Base-by-base conservation (phyloP, 2,888 invertebrate genomes). In the Melangyna quadrimaculata region DNA sequence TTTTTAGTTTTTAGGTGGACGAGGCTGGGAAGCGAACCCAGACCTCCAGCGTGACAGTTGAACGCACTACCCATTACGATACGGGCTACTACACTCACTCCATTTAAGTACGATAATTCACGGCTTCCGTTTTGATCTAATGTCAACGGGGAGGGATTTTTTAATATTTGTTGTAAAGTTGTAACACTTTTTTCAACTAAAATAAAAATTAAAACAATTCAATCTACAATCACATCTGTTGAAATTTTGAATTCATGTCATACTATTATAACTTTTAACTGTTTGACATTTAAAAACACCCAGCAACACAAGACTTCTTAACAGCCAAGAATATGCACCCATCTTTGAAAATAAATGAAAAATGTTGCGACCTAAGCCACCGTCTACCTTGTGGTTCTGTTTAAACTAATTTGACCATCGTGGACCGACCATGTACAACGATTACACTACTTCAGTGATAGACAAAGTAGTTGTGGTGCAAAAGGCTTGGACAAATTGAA, bases 401-500 rank as follows among this genome's bases (percentile, higher is more conserved):
- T 32, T 9, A 17, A 65, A 81, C 80, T 75, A 70, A 69, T 35
- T 70, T 70, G 27, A n/a, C 37, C 69, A 70, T 8, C 12, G 8
- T n/a, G 27, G 9, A 32, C 19, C n/a, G 37, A 14, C 40, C 14
- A 40, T n/a, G 27, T 8, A 43, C 17, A 32, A 10, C 22, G 10
- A 17, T 10, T 37, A 35, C n/a, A n/a, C 55, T 17, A 43, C 17
- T 10, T 6, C 55, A 43, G 45, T 27, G 27, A 14, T 43, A 29
- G 14, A 10, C 27, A 35, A 19, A 53, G 12, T n/a, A 9, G 6
- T 8, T 17, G 19, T 59, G 40, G 48, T 19, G 71, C 32, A 71
- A 70, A 48, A 43, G 37, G 57, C n/a, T 22, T 24, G 37, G 59
- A 17, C 10, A 35, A 40, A 17, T 22, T 29, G 53, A 27, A 40